These are phyloP conservation scores for Opisthograptis luteolata DNA, from an alignment of 2,888 invertebrate species.

Conservation along the genomic window DNA sequence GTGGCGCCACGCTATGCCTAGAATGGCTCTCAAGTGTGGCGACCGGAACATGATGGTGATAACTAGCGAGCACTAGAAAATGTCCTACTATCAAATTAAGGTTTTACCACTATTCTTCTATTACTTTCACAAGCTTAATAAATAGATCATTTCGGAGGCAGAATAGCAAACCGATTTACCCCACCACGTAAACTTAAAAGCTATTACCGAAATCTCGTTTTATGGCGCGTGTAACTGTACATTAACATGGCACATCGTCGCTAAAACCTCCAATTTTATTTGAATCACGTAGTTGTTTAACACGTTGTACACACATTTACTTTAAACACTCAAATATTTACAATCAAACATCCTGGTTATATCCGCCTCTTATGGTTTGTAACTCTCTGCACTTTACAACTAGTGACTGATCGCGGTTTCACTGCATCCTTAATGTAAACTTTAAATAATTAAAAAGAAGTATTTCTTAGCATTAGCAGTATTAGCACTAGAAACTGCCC, in stretches of 20 bases:
- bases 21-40: too few species aligned
- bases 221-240: slow-evolving; percentile 25
- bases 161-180: slow-evolving; percentile 3
- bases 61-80: too few species aligned
- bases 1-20: too few species aligned
- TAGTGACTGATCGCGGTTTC: neutral
- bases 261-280: slow-evolving; percentile 17
- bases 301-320: slow-evolving; percentile 30
- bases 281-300: slow-evolving; percentile 29
- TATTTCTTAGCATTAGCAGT: too few species aligned
- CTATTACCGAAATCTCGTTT: slow-evolving; percentile 17
- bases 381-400: slow-evolving; percentile 3
- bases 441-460: too few species aligned
- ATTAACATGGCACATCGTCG: slow-evolving; percentile 22
- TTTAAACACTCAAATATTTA: slow-evolving; percentile 33
- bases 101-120: too few species aligned
- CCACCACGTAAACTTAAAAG: slow-evolving; percentile 4
- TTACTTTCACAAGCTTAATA: too few species aligned
- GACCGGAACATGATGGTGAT: too few species aligned
- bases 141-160: too few species aligned
- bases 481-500: too few species aligned
- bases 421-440: too few species aligned
- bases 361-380: slow-evolving; percentile 23
- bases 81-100: too few species aligned
- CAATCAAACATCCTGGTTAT: slow-evolving; percentile 31